Evolutionary conservation across 2,113 vertebrate species (phyloP).

Genomic region (Channa maculata): DNA sequence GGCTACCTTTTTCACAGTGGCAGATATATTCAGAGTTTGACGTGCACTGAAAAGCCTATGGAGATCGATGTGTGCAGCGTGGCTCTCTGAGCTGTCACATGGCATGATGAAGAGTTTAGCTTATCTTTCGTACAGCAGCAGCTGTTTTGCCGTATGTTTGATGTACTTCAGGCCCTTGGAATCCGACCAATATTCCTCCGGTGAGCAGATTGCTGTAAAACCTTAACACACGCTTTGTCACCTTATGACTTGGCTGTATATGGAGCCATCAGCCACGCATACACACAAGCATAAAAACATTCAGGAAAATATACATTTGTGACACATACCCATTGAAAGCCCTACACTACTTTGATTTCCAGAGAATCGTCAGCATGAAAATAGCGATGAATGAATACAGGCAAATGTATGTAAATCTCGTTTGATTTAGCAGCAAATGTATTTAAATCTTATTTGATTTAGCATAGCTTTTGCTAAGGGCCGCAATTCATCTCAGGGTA

Average conservation of each 20-base stretch:
- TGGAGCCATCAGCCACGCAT: constrained; percentile 27
- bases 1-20: constrained; percentile 60
- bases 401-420: constrained; percentile 44
- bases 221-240: constrained; percentile 60
- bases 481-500: constrained; percentile 70
- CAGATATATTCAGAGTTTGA: constrained; percentile 73
- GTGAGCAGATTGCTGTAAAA: constrained; percentile 65
- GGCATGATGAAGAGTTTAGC: constrained; percentile 72
- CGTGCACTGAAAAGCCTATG: constrained; percentile 64
- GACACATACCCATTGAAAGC: neutral
- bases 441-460: constrained; percentile 58
- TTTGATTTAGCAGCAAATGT: constrained; percentile 41
- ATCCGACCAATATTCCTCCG: constrained; percentile 60
- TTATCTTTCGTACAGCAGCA: constrained; percentile 65
- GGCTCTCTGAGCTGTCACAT: constrained; percentile 67
- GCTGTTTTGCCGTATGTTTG: constrained; percentile 71
- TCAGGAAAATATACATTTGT: constrained; percentile 10
- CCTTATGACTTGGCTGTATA: constrained; percentile 41
- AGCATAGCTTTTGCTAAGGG: constrained; percentile 54
- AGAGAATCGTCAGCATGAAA: constrained; percentile 18
- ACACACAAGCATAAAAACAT: neutral
- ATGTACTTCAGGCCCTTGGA: constrained; percentile 63
- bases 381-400: constrained; percentile 28
- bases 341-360: constrained; percentile 15
- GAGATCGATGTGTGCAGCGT: constrained; percentile 67